These are phyloP conservation scores for Andinoacara biseriatus DNA, from an alignment of 2,113 vertebrate species.

Conservation along the genomic window DNA sequence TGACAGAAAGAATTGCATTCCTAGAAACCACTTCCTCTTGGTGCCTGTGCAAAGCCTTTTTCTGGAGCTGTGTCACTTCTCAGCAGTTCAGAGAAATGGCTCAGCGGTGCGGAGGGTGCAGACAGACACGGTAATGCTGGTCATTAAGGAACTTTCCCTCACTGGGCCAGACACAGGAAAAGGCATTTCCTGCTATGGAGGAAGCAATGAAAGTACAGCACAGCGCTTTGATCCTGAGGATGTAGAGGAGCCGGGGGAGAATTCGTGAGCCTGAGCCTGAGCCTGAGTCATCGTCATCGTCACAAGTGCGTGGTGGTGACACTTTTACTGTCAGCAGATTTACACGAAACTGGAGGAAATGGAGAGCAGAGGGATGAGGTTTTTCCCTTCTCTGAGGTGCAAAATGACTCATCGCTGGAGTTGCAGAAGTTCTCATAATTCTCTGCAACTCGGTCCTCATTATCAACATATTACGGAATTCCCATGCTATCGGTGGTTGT, in stretches of 20 bases:
- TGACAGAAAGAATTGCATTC: constrained; percentile 6
- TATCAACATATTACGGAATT: constrained; percentile 47
- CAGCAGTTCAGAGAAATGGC: background rate
- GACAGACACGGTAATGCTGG: constrained; percentile 59
- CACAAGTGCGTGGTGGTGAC: constrained; percentile 52
- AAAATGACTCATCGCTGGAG: constrained; percentile 68
- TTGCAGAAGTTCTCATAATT: constrained; percentile 51
- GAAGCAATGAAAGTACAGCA: constrained; percentile 70
- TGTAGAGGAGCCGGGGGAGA: constrained; percentile 53
- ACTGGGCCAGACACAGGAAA: constrained; percentile 66
- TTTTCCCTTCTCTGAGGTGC: constrained; percentile 42
- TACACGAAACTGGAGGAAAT: constrained; percentile 49
- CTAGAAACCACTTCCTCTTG: constrained; percentile 34
- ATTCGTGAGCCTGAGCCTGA: constrained; percentile 66
- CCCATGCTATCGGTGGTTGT: constrained; percentile 30
- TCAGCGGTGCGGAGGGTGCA: constrained; percentile 12
- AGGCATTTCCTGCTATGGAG: constrained; percentile 72
- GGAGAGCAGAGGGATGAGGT: constrained; percentile 31
- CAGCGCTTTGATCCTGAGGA: constrained; percentile 69
- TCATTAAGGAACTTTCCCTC: constrained; percentile 69
- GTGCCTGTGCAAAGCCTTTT: constrained; percentile 13
- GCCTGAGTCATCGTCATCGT: constrained; percentile 68
- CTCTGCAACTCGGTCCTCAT: constrained; percentile 54
- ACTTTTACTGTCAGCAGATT: constrained; percentile 68
- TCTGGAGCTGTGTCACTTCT: constrained; percentile 32